Percentiles rank a stretch among this genome's conserved stretches.
phyloP scores from a whole-genome alignment of 92 coral and sea anemone genomes.

The Porites evermanni region DNA sequence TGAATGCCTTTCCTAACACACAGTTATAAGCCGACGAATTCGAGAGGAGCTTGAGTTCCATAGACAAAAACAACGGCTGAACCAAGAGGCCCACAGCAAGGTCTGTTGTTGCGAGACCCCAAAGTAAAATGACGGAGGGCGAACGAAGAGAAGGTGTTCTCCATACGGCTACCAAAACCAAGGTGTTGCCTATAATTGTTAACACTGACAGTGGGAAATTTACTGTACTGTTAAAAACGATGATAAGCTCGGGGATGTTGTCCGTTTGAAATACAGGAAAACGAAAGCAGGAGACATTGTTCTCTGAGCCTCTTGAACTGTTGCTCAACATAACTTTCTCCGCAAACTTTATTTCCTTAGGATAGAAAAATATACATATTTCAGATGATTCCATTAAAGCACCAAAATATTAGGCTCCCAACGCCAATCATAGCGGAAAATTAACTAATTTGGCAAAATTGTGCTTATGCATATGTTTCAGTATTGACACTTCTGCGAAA shows the following conservation, averaged over 20 bases:
- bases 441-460: too few species aligned
- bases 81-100: conserved; percentile 6
- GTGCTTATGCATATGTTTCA: too few species aligned
- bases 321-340: background rate
- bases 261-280: background rate
- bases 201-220: background rate
- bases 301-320: background rate
- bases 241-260: background rate
- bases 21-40: background rate
- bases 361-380: too few species aligned
- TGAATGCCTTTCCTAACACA: background rate
- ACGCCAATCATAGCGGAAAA: too few species aligned
- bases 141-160: conserved; percentile 9
- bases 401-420: too few species aligned
- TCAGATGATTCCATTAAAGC: too few species aligned
- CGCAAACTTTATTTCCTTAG: too few species aligned
- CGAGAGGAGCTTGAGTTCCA: background rate
- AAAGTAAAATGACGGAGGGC: conserved; percentile 4
- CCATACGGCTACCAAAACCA: conserved; percentile 7
- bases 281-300: background rate
- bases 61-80: background rate
- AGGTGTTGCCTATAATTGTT: conserved; percentile 1
- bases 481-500: too few species aligned
- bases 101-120: conserved; percentile 19
- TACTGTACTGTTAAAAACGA: background rate